These are phyloP conservation scores for Tinea semifulvella DNA, from an alignment of 2,888 invertebrate genomes.

Conservation along the genomic window DNA sequence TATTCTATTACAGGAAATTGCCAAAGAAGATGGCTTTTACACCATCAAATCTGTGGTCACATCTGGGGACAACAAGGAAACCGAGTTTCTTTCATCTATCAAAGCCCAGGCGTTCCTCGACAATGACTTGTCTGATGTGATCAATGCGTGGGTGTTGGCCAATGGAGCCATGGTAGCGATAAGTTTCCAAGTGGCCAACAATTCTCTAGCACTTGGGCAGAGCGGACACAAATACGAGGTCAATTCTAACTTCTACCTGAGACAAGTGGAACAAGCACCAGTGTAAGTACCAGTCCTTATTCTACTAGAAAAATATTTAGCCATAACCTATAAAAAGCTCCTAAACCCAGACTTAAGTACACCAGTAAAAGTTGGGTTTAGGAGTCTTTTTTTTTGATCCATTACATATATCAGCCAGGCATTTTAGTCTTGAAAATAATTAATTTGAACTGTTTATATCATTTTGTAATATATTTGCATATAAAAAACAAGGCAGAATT, in stretches of 20 bases:
- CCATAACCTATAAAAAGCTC: no score
- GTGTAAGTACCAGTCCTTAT: slow-evolving; percentile 66
- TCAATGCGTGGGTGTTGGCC: slow-evolving; percentile 83
- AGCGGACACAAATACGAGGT: slow-evolving; percentile 47
- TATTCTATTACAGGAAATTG: slow-evolving; percentile 68
- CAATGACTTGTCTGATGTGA: slow-evolving; percentile 78
- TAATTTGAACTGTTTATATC: no score
- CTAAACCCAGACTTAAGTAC: no score
- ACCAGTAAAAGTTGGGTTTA: no score
- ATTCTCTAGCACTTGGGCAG: slow-evolving; percentile 25
- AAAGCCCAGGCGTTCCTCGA: slow-evolving; percentile 82
- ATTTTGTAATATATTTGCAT: no score
- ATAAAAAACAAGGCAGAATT: no score
- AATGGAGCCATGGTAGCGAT: slow-evolving; percentile 81
- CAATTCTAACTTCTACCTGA: slow-evolving; percentile 81
- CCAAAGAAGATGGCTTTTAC: slow-evolving; percentile 77
- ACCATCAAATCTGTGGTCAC: slow-evolving; percentile 74
- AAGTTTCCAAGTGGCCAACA: slow-evolving; percentile 57
- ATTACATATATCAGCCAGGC: no score
- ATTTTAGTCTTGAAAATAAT: no score
- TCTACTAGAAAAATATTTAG: no score
- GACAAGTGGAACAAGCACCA: slow-evolving; percentile 84
- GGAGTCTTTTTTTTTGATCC: no score
- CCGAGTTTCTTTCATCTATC: slow-evolving; percentile 78
- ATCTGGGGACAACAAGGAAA: slow-evolving; percentile 72